Conservation (phyloP, 2,113 vertebrate species). For the Chroicocephalus ridibundus region DNA sequence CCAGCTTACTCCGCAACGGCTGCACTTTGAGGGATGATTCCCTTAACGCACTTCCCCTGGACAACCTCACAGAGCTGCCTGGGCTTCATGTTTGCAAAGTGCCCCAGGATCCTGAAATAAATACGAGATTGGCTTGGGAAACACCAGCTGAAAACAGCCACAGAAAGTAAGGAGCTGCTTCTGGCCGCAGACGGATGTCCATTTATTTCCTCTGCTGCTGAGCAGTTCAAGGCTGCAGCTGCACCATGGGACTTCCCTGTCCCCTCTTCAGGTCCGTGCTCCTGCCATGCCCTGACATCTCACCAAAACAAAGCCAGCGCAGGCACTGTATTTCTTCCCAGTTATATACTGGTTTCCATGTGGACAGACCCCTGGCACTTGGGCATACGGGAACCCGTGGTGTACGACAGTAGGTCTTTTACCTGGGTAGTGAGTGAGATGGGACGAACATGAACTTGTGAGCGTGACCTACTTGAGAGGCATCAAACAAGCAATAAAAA, state of each 20-base stretch:
- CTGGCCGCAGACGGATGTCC: background rate
- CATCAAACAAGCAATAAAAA: background rate
- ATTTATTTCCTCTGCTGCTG: background rate
- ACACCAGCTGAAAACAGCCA: background rate
- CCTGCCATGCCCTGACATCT: background rate
- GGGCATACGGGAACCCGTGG: background rate
- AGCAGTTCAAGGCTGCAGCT: background rate
- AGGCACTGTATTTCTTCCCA: background rate
- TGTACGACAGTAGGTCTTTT: background rate
- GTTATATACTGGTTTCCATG: background rate
- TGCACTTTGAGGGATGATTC: background rate
- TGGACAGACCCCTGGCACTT: background rate
- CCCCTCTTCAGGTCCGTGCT: background rate
- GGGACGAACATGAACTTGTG: background rate
- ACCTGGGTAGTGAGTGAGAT: background rate
- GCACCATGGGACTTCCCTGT: background rate
- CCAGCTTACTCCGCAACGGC: background rate
- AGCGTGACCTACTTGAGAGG: background rate
- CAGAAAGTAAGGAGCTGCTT: background rate
- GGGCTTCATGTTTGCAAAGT: background rate
- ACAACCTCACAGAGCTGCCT: background rate
- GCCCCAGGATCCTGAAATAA: background rate
- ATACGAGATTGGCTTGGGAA: accelerated
- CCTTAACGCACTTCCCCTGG: background rate
- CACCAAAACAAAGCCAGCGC: background rate